A percentile compares a stretch with the other conserved stretches of the same genome.
phyloP scores from a whole-genome alignment of 2,888 invertebrate genomes.

The Dysmachus trigonus region DNA sequence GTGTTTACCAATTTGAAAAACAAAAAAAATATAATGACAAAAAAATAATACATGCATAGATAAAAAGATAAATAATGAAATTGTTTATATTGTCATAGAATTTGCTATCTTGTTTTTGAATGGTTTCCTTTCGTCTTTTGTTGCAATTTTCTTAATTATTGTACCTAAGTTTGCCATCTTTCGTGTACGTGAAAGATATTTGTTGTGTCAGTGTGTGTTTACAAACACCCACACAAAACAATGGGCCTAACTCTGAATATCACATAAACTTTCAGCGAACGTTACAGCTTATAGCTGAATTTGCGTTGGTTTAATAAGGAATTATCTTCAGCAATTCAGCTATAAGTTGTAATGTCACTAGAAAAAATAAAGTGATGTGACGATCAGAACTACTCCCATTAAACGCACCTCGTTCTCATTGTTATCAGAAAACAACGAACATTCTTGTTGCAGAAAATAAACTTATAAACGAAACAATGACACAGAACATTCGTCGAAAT shows the following conservation, averaged over 20 bases:
- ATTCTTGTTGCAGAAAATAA: not conserved
- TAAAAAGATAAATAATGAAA: not conserved
- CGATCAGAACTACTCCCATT: not conserved
- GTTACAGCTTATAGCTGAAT: not conserved
- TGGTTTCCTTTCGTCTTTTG: not conserved
- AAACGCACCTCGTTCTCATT: not conserved
- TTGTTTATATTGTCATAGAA: not conserved
- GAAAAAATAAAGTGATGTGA: not conserved
- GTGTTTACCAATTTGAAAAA: constrained; percentile 51
- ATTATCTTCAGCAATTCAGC: not conserved
- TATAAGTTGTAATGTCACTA: not conserved
- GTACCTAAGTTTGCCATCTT: not conserved
- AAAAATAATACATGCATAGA: constrained; percentile 2
- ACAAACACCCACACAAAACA: not conserved
- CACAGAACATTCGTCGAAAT: not conserved
- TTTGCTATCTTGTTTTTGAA: not conserved
- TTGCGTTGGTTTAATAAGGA: too few relatives aligned
- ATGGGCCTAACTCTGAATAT: not conserved
- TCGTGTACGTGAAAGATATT: not conserved
- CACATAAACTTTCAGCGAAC: not conserved
- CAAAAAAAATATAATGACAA: not conserved
- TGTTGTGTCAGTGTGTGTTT: not conserved
- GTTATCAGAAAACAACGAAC: not conserved
- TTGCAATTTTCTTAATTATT: not conserved
- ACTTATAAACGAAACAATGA: not conserved